These are phyloP conservation scores for Centropus unirufus DNA, from an alignment of 2,113 vertebrate species.

Conservation along the genomic window DNA sequence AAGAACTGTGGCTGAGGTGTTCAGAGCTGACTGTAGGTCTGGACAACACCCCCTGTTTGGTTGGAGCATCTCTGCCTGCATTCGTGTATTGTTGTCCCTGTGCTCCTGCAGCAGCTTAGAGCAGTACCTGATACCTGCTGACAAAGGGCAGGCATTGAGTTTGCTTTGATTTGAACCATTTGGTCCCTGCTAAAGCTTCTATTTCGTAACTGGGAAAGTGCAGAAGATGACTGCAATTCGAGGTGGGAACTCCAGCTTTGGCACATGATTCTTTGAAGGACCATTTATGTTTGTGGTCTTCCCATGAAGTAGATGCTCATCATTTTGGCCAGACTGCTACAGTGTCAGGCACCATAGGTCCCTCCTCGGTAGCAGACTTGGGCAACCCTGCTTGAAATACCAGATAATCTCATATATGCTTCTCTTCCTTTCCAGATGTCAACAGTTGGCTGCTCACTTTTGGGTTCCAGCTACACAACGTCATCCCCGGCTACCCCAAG, in stretches of 20 bases:
- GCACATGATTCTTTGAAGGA: not conserved
- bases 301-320: not conserved
- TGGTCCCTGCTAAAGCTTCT: not conserved
- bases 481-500: slow-evolving; percentile 94
- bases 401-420: slow-evolving; percentile 6
- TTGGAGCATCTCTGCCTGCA: not conserved
- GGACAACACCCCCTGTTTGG: not conserved
- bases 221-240: not conserved
- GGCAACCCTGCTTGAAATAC: not conserved
- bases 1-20: not conserved
- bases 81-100: not conserved
- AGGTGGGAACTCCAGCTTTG: not conserved
- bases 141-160: not conserved
- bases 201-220: not conserved
- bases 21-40: not conserved
- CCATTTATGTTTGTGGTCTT: not conserved
- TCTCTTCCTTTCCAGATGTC: slow-evolving; percentile 85
- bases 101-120: not conserved
- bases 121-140: not conserved
- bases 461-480: slow-evolving; percentile 97
- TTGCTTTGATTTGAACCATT: not conserved
- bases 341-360: not conserved
- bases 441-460: slow-evolving; percentile 99
- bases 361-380: not conserved
- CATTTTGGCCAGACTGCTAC: not conserved